A percentile compares a stretch with the other conserved stretches of the same genome.
Evolutionary conservation across 2,888 invertebrate species (phyloP).

Genomic region (Philonicus albiceps): DNA sequence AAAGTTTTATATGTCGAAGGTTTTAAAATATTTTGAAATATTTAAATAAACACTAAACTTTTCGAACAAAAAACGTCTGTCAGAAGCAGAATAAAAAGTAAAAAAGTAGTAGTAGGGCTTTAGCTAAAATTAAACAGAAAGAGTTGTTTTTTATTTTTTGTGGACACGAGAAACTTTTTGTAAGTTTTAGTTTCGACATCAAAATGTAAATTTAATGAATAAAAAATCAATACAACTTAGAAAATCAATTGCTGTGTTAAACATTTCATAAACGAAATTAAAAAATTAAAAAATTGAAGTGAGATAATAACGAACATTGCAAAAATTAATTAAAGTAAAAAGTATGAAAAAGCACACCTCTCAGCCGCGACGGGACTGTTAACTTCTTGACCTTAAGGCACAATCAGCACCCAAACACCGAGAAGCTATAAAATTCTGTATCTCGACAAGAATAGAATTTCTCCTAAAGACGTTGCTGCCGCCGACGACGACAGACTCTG

Average conservation of each 20-base stretch:
- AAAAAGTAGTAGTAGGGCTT: background rate
- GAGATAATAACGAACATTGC: background rate
- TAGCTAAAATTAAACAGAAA: background rate
- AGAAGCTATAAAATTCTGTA: background rate
- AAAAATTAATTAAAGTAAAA: background rate
- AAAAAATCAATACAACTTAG: background rate
- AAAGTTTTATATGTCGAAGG: background rate
- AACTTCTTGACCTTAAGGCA: background rate
- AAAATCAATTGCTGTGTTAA: background rate
- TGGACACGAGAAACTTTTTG: background rate
- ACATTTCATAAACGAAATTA: background rate
- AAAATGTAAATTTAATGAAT: background rate
- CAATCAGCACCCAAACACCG: slow-evolving; percentile 1
- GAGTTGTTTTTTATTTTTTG: no score
- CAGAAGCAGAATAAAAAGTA: background rate
- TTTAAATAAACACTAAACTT: background rate
- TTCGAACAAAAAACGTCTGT: background rate
- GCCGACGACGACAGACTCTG: background rate
- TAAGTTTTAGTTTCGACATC: background rate
- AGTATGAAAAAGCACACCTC: background rate
- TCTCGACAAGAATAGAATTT: slow-evolving; percentile 4
- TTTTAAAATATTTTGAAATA: background rate
- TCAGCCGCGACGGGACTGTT: background rate
- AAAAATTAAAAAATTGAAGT: background rate
- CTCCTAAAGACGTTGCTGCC: background rate